These are phyloP conservation scores for Agrypnus murinus DNA, from an alignment of 2,888 invertebrate genomes.

Conservation along the genomic window DNA sequence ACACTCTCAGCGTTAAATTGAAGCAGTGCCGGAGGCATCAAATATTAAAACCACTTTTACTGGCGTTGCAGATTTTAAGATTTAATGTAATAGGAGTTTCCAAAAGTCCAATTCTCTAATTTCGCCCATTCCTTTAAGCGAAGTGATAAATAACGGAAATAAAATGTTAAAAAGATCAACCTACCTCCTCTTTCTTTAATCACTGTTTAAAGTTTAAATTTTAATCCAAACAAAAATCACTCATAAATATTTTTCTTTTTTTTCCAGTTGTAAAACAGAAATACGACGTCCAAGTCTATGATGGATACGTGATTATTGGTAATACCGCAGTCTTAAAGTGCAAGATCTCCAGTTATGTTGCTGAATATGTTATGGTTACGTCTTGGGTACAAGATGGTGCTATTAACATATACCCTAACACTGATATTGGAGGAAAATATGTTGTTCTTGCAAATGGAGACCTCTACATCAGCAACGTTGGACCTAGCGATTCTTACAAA, in stretches of 20 bases:
- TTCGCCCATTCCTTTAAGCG: conserved; percentile 12
- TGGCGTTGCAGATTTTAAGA: conserved; percentile 33
- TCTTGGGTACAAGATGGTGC: conserved; percentile 92
- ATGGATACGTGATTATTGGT: conserved; percentile 93
- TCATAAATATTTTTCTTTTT: conserved; percentile 34
- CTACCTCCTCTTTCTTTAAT: background rate
- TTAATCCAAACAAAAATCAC: background rate
- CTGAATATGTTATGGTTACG: conserved; percentile 90
- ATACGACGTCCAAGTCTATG: conserved; percentile 92
- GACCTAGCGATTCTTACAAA: conserved; percentile 84
- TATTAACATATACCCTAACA: conserved; percentile 85
- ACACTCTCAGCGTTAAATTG: conserved; percentile 32
- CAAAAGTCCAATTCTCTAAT: conserved; percentile 27
- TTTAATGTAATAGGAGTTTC: conserved; percentile 36
- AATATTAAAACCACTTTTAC: conserved; percentile 45
- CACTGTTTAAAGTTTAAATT: background rate
- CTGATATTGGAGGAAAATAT: conserved; percentile 84
- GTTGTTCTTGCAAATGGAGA: conserved; percentile 88
- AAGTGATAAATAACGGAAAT: conserved; percentile 10
- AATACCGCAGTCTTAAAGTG: conserved; percentile 94
- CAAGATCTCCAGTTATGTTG: conserved; percentile 90
- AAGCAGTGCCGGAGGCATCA: conserved; percentile 35
- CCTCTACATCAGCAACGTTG: conserved; percentile 87
- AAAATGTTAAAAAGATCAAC: background rate
- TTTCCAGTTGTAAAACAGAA: conserved; percentile 86